Percentiles rank a stretch among this genome's conserved stretches.
Evolutionary conservation across 2,888 invertebrate species (phyloP).

Genomic region (Esperia sulphurella): DNA sequence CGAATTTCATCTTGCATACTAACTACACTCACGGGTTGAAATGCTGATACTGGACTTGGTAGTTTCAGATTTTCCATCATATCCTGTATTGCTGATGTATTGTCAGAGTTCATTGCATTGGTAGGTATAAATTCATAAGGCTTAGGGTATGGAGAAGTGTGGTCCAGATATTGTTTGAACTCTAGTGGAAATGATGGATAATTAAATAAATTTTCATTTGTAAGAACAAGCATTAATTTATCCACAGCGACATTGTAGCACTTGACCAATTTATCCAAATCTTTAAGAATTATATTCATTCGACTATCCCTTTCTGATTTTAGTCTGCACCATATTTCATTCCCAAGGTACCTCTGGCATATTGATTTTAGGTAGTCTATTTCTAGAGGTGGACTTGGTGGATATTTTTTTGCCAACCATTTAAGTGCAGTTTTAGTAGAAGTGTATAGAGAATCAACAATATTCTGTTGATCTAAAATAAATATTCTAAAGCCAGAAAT

Average conservation of each 20-base stretch:
- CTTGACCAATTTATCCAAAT: conserved; percentile 78
- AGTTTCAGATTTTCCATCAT: conserved; percentile 78
- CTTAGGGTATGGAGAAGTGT: conserved; percentile 76
- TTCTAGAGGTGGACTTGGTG: conserved; percentile 74
- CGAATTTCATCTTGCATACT: conserved; percentile 68
- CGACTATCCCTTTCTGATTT: conserved; percentile 51
- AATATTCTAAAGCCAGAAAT: conserved; percentile 61
- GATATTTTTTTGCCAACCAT: conserved; percentile 73
- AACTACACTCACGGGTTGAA: conserved; percentile 58
- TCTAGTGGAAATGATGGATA: conserved; percentile 83
- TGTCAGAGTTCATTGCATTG: conserved; percentile 76
- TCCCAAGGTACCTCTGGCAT: conserved; percentile 77
- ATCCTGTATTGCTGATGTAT: conserved; percentile 67
- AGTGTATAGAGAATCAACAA: conserved; percentile 42
- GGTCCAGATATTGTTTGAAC: conserved; percentile 76
- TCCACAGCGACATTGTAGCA: conserved; percentile 84
- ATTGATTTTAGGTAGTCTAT: conserved; percentile 78
- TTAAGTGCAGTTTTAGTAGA: conserved; percentile 59
- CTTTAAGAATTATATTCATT: conserved; percentile 65
- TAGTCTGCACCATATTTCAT: conserved; percentile 81
- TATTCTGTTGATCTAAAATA: conserved; percentile 40
- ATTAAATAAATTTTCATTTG: conserved; percentile 78
- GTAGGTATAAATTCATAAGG: conserved; percentile 83
- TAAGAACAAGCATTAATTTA: conserved; percentile 78
- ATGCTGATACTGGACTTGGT: conserved; percentile 60